Evolutionary conservation across 1,140 invertebrate species (phyloP).

Genomic region (Nasonia giraulti): DNA sequence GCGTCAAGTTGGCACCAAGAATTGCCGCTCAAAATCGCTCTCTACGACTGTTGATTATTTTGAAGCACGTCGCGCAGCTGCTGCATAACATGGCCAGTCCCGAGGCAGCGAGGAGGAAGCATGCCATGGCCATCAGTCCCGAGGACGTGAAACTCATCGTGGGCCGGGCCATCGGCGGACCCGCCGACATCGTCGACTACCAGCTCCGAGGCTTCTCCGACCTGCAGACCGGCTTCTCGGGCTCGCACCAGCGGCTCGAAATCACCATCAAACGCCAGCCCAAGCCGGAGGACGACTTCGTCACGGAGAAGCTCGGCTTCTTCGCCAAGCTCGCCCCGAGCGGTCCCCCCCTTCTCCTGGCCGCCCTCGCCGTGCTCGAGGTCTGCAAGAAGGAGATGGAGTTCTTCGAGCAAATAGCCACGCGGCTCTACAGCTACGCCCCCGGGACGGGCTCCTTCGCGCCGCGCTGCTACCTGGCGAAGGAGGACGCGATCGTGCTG

Average conservation of each 20-base stretch:
- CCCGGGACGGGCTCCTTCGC: background rate
- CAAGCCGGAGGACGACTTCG: background rate
- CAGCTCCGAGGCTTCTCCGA: background rate
- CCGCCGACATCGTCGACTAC: background rate
- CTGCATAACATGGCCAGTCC: no score
- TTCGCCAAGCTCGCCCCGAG: background rate
- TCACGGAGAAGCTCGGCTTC: background rate
- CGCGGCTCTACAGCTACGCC: background rate
- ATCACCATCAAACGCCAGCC: background rate
- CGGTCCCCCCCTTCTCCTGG: background rate
- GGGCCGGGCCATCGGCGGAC: background rate
- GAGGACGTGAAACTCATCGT: background rate
- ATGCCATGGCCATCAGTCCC: background rate
- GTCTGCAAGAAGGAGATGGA: background rate
- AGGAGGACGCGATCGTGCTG: background rate
- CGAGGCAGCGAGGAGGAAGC: no score
- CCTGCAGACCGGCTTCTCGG: background rate
- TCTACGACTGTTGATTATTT: no score
- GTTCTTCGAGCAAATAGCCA: background rate
- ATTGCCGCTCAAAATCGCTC: no score
- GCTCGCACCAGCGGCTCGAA: background rate
- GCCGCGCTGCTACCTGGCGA: background rate
- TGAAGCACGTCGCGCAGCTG: no score
- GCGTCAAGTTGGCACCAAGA: no score
- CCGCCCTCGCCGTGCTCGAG: background rate